Conservation (phyloP, 2,113 vertebrate genomes). For the Chamaetylas fuelleborni region DNA sequence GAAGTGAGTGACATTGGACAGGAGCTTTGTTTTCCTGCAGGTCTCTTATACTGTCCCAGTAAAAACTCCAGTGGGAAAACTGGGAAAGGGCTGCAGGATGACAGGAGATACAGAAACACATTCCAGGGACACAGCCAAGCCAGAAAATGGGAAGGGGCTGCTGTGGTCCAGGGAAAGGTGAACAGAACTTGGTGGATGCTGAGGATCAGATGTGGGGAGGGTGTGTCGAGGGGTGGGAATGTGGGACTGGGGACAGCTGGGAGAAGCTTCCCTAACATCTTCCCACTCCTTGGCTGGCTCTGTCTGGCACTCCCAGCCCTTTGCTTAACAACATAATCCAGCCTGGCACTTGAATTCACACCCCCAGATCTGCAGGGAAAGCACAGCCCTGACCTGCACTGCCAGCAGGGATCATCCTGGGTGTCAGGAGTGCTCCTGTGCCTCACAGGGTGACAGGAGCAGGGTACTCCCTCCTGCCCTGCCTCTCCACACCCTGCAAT, state of each 20-base stretch:
- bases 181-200: not conserved
- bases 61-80: not conserved
- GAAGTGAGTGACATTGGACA: not conserved
- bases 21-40: not conserved
- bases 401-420: not conserved
- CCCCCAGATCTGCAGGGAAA: not conserved
- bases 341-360: slow-evolving; percentile 9
- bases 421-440: not conserved
- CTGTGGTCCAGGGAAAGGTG: not conserved
- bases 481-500: not conserved
- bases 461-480: not conserved
- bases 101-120: not conserved
- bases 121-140: not conserved
- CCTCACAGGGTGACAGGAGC: not conserved
- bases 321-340: not conserved
- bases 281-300: slow-evolving; percentile 32
- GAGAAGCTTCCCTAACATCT: not conserved
- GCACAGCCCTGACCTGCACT: not conserved
- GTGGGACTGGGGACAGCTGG: not conserved
- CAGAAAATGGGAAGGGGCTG: not conserved
- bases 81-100: not conserved
- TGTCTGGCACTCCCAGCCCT: slow-evolving; percentile 9
- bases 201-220: not conserved
- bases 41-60: not conserved
- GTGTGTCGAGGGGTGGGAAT: not conserved